Evolutionary conservation across 2,113 vertebrate species (phyloP).

Genomic region (Aspiorhynchus laticeps): DNA sequence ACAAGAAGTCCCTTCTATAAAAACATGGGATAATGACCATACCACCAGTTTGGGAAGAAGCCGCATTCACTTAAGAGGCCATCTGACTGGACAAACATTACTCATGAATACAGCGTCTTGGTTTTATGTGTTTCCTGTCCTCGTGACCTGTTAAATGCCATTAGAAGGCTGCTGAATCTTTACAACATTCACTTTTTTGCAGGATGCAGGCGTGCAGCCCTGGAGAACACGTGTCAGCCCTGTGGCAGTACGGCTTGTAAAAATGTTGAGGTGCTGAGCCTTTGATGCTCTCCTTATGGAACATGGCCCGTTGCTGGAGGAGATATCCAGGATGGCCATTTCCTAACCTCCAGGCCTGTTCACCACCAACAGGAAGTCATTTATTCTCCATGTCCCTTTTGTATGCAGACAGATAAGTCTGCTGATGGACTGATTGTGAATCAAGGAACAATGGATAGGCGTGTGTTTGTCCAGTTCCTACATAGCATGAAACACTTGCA

Average conservation of each 20-base stretch:
- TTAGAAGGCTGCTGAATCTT: slow-evolving; percentile 11
- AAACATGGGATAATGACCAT: slow-evolving; percentile 15
- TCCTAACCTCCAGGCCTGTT: slow-evolving; percentile 28
- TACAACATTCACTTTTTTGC: slow-evolving; percentile 3
- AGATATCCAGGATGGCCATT: slow-evolving; percentile 33
- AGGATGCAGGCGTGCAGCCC: slow-evolving; percentile 37
- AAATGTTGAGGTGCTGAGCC: slow-evolving; percentile 8
- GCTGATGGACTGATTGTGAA: slow-evolving; percentile 14
- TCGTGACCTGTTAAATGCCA: slow-evolving; percentile 37
- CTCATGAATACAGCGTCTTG: neutral
- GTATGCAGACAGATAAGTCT: slow-evolving; percentile 11
- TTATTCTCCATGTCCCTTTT: slow-evolving; percentile 37
- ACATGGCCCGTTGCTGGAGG: slow-evolving; percentile 10
- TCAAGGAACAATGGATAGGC: neutral
- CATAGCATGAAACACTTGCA: neutral
- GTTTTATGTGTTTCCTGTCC: slow-evolving; percentile 36
- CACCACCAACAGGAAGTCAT: slow-evolving; percentile 40
- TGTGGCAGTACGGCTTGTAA: slow-evolving; percentile 35
- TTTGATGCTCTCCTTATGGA: slow-evolving; percentile 48
- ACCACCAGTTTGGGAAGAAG: slow-evolving; percentile 20
- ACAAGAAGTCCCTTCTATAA: slow-evolving; percentile 19
- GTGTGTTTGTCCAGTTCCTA: neutral
- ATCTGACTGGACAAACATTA: slow-evolving; percentile 8
- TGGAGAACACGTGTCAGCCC: slow-evolving; percentile 27
- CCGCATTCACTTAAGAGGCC: slow-evolving; percentile 10